A percentile compares a stretch with the other conserved stretches of the same genome.
phyloP scores from a whole-genome alignment of 2,113 vertebrate genomes.

The Lota lota region DNA sequence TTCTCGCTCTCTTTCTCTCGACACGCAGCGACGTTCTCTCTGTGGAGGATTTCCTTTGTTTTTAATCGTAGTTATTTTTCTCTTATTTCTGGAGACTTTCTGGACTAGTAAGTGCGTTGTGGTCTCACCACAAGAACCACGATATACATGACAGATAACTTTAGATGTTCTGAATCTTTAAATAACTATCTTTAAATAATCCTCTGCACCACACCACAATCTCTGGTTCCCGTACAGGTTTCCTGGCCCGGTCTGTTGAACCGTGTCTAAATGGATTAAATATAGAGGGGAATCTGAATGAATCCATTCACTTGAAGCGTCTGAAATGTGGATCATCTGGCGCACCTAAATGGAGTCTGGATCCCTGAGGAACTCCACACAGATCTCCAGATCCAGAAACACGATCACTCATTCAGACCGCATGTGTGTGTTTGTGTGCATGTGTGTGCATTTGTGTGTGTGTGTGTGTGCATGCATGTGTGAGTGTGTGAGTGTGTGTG shows the following conservation, averaged over 20 bases:
- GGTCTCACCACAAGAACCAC: slow-evolving; percentile 3
- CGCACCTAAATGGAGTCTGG: slow-evolving; percentile 35
- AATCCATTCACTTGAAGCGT: slow-evolving; percentile 7
- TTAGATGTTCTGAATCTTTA: not conserved
- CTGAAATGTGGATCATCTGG: slow-evolving; percentile 14
- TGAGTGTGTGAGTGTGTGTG: slow-evolving; percentile 8
- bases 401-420: slow-evolving; percentile 48
- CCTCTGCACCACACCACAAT: not conserved
- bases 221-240: not conserved
- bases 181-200: slow-evolving; percentile 14
- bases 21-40: slow-evolving; percentile 28
- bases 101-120: slow-evolving; percentile 2
- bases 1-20: slow-evolving; percentile 25
- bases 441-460: not conserved
- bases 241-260: slow-evolving; percentile 24
- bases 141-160: slow-evolving; percentile 8
- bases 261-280: slow-evolving; percentile 43
- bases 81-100: slow-evolving; percentile 29
- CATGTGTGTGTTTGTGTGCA: not conserved
- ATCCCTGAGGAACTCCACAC: slow-evolving; percentile 54
- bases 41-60: slow-evolving; percentile 14
- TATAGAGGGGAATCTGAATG: slow-evolving; percentile 33
- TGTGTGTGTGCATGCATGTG: slow-evolving; percentile 7
- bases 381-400: slow-evolving; percentile 27
- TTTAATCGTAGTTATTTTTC: slow-evolving; percentile 30